These are phyloP conservation scores for Thryonomys swinderianus DNA, from an alignment of 2,113 vertebrate species.

Conservation along the genomic window DNA sequence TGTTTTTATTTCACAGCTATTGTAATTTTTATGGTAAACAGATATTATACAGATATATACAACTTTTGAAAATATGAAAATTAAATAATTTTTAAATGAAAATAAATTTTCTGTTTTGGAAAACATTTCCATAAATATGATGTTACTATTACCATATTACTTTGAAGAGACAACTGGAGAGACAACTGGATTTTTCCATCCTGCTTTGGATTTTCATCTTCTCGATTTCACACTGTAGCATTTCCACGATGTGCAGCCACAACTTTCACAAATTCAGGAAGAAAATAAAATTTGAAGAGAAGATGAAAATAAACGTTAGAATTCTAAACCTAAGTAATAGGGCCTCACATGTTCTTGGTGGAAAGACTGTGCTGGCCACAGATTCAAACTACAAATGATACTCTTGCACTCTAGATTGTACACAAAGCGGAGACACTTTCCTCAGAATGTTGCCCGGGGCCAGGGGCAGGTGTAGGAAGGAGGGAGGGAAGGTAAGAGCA, in stretches of 20 bases:
- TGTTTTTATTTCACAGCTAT: no score
- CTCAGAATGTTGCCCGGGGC: no score
- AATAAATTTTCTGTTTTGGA: not conserved
- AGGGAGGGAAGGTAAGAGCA: no score
- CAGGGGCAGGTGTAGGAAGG: no score
- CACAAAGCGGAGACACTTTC: no score
- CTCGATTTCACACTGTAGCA: not conserved
- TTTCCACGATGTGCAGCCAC: slow-evolving; percentile 26
- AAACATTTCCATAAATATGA: not conserved
- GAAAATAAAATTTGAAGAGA: slow-evolving; percentile 51
- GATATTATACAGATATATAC: not conserved
- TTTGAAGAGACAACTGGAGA: not conserved
- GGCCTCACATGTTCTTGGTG: not conserved
- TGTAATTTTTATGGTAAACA: not conserved
- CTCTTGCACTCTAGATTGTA: no score
- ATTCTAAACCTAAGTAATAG: not conserved
- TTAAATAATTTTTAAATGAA: not conserved
- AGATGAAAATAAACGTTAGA: slow-evolving; percentile 19
- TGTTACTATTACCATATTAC: not conserved
- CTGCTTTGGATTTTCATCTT: slow-evolving; percentile 47
- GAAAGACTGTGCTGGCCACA: not conserved
- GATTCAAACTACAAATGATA: no score
- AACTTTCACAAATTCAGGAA: slow-evolving; percentile 32
- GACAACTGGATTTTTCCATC: not conserved
- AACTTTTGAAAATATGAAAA: not conserved